Conservation (phyloP, 2,888 invertebrate genomes). For the Stenoptilia bipunctidactyla region DNA sequence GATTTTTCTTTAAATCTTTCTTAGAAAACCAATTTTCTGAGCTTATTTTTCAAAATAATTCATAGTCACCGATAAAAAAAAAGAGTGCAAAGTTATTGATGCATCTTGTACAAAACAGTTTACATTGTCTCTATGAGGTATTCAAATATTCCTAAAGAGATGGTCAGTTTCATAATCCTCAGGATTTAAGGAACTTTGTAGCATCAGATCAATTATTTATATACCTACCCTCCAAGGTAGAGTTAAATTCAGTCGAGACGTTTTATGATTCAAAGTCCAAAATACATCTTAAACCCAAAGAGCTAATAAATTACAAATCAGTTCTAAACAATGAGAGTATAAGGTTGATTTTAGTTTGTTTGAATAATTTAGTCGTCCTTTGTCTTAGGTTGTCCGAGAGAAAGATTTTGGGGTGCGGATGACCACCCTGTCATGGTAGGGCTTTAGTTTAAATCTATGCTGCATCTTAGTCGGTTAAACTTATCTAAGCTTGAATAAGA, state of each 20-base stretch:
- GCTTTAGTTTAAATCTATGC: slow-evolving; percentile 63
- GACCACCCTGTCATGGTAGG: slow-evolving; percentile 66
- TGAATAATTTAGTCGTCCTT: slow-evolving; percentile 65
- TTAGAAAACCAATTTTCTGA: too few relatives aligned
- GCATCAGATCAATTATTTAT: slow-evolving; percentile 68
- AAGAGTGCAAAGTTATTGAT: too few relatives aligned
- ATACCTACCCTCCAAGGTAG: slow-evolving; percentile 50
- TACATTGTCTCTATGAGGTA: too few relatives aligned
- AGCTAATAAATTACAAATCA: slow-evolving; percentile 23
- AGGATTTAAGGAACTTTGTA: slow-evolving; percentile 58
- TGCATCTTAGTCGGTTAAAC: slow-evolving; percentile 67
- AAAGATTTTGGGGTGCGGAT: slow-evolving; percentile 62
- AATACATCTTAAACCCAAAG: slow-evolving; percentile 64
- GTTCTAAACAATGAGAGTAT: slow-evolving; percentile 11
- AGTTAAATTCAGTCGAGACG: slow-evolving; percentile 57
- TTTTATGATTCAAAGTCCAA: slow-evolving; percentile 57
- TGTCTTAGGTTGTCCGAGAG: slow-evolving; percentile 51
- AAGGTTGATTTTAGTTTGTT: slow-evolving; percentile 54
- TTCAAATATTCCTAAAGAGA: too few relatives aligned
- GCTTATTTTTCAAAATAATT: too few relatives aligned
- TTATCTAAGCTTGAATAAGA: slow-evolving; percentile 22
- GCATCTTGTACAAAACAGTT: too few relatives aligned
- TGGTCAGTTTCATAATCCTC: slow-evolving; percentile 36
- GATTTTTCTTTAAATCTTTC: too few relatives aligned
- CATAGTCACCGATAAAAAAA: too few relatives aligned